These are phyloP conservation scores for Probaryconus sp. DNA, from an alignment of 1,140 invertebrate species.

Conservation along the genomic window DNA sequence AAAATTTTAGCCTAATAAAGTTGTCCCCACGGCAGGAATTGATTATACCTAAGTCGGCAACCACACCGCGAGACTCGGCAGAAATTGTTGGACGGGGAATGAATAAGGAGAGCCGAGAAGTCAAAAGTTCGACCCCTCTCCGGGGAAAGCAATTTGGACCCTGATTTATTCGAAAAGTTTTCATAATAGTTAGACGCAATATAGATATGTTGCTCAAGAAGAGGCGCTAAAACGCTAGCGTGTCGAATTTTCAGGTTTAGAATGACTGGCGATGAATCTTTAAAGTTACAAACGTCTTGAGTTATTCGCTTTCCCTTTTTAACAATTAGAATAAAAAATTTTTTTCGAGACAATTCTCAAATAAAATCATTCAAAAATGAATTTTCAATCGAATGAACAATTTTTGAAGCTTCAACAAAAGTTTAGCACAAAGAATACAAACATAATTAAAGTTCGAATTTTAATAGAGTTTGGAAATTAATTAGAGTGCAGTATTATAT, in stretches of 20 bases:
- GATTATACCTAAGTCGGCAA: conserved; percentile 52
- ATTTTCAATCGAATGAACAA: no score
- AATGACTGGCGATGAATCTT: conserved; percentile 37
- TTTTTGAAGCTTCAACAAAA: no score
- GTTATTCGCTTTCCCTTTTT: conserved; percentile 13
- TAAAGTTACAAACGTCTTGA: conserved; percentile 5
- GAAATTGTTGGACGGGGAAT: conserved; percentile 52
- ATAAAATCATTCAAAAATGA: no score
- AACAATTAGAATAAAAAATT: conserved; percentile 3
- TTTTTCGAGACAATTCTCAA: conserved; percentile 4
- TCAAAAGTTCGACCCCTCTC: conserved; percentile 58
- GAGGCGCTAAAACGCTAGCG: conserved; percentile 13
- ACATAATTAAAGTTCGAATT: conserved; percentile 3
- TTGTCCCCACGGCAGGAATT: conserved; percentile 46
- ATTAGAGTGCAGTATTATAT: conserved; percentile 3
- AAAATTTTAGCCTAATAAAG: conserved; percentile 63
- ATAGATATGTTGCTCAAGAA: conserved; percentile 27
- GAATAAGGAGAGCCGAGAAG: conserved; percentile 54
- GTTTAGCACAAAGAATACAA: background rate
- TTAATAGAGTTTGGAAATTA: conserved; percentile 13
- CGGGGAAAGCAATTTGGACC: conserved; percentile 58
- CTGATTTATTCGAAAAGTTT: conserved; percentile 68
- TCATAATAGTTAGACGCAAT: conserved; percentile 63
- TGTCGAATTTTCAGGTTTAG: conserved; percentile 31
- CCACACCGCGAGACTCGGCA: conserved; percentile 32